Evolutionary conservation across 2,888 invertebrate species (phyloP), one percentile per base, ranked within the genome.

Genomic region (Macrosoma leucophasiata): DNA sequence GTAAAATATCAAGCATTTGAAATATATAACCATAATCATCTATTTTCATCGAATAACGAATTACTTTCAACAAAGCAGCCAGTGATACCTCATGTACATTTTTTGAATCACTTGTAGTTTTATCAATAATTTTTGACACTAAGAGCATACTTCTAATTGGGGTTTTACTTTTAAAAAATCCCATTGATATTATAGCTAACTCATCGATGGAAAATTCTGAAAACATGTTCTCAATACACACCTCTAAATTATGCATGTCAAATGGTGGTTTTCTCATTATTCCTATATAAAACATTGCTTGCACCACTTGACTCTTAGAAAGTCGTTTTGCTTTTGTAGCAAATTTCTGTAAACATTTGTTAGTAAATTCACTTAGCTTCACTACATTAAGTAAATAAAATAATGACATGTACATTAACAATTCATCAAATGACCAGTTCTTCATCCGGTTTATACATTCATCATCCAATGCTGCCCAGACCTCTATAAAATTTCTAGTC

Each of bases 161-260:
- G 1, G 88, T 90, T 70, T 89, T 86, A 9, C 89, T 90, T 75
- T 93, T 93, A 53, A 94, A 94, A 62, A 91, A 93, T 0, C 91
- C 92, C 87, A 92, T 89, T 3, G 90, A 86, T 48, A 91, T 85
- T 8, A 94, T 85, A 7, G 89, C 90, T 36, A 93, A 63, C 58
- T 94, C 93, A 45, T 90, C 87, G 4, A 89, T 48, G 12, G 75
- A 82, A 58, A 92, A 85, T 13, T 85, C 57, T 4, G 86, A 53
- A n/a, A 90, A 74, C 33, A 71, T 66, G 3, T 81, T 58, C 15
- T 79, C 65, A 33, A 91, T 52, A 22, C 81, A 76, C 27, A 85
- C 59, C 71, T 93, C 91, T 31, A 91, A 77, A 48, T 90, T 89
- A 47, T 90, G 90, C 74, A 90, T 87, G 28, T 87, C 86, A 37